Evolutionary conservation across 1,140 invertebrate genomes (phyloP), one percentile per base, ranked within the genome.

Genomic region (Bombus balteatus): DNA sequence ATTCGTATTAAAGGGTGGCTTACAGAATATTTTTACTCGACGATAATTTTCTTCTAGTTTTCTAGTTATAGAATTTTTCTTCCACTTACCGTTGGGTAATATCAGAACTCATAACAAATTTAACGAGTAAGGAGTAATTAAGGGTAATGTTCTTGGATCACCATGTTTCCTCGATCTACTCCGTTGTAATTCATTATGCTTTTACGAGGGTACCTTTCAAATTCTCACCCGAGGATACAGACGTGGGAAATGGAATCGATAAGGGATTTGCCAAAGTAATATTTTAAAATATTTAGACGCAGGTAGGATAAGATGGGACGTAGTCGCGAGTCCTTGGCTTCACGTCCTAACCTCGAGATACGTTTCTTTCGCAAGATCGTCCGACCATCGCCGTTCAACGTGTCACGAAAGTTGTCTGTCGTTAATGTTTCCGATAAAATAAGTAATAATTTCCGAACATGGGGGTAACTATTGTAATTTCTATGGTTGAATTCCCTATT

Each of bases 231-330:
- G 10, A 65, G 34, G 57, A 25, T 28, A 62, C 28, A 25, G 22
- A 59, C 28, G 47, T 18, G 32, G 73, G 8, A 76, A 73, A 59
- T 13, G 25, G 25, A 10, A 28, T 39, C 12, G 74, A 76, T 25
- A n/a, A 15, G 25, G 10, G 8, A 15, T 8, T 53, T n/a, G 68
- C 28, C 13, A 25, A 12, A 12, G 68, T n/a, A 15, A 59, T 18
- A 53, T 73, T 81, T 81, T 41, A 34, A 22, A 81, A 81, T 81
- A 74, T 81, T 74, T 32, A 41, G 4, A 10, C 12, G 9, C 68
- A 81, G 25, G 32, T 57, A 57, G 47, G 43, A 59, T 43, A 18
- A 47, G 18, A 15, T 59, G 43, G 34, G 22, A 57, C 25, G 22
- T 39, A 18, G 5, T 32, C 5, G 47, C 47, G 47, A 47, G 18